Percentiles rank a stretch among this genome's conserved stretches.
These are phyloP conservation scores for Lepidocyrtoides sp. DNA, from an alignment of 2,888 invertebrate species.

Conservation along the genomic window DNA sequence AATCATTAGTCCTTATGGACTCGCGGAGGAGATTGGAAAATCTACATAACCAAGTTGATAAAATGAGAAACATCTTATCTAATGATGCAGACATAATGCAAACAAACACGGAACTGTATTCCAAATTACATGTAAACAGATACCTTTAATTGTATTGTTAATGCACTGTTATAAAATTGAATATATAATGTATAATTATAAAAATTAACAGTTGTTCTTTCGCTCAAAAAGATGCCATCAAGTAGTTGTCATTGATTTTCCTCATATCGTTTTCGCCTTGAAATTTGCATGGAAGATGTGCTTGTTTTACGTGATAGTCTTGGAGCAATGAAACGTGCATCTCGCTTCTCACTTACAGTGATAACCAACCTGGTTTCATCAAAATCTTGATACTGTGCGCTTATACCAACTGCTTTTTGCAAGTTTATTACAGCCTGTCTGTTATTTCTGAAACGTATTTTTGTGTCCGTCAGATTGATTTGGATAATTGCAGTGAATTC, in stretches of 20 bases:
- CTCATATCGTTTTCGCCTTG: not conserved
- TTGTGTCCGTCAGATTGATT: slow-evolving; percentile 51
- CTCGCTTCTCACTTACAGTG: not conserved
- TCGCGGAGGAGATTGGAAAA: slow-evolving; percentile 71
- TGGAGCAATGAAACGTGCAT: slow-evolving; percentile 17
- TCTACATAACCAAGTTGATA: slow-evolving; percentile 39
- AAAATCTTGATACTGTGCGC: slow-evolving; percentile 29
- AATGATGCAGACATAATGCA: slow-evolving; percentile 2
- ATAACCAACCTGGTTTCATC: slow-evolving; percentile 53
- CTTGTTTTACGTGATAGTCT: not conserved
- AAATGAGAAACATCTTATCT: slow-evolving; percentile 50
- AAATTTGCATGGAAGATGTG: not conserved
- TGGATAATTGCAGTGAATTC: slow-evolving; percentile 10
- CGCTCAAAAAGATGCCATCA: too few relatives aligned
- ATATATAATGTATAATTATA: too few relatives aligned
- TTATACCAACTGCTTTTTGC: slow-evolving; percentile 41
- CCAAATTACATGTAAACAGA: slow-evolving; percentile 14
- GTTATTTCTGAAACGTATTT: slow-evolving; percentile 54
- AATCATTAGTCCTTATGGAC: slow-evolving; percentile 52
- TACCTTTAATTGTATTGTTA: not conserved
- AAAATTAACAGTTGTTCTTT: too few relatives aligned
- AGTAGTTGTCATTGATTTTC: not conserved
- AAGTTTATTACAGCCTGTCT: slow-evolving; percentile 50
- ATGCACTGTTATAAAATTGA: too few relatives aligned
- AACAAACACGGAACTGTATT: slow-evolving; percentile 56